Base-by-base conservation (phyloP, 1,140 invertebrate species). In the Yoshiicerus persimilis region DNA sequence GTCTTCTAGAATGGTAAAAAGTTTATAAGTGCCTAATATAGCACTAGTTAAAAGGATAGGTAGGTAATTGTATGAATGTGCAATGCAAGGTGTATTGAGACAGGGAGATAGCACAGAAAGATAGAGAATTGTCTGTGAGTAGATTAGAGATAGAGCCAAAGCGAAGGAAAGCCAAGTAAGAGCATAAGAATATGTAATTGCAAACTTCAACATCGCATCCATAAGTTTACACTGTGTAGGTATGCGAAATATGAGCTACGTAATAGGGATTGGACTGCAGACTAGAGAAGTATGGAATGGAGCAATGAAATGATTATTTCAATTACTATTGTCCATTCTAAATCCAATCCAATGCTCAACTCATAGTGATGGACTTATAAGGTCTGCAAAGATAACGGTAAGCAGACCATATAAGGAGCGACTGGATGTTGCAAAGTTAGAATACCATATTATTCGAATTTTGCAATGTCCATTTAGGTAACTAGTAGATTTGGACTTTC, bases 381-480 rank as follows among this genome's bases (percentile, higher is more conserved):
- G 75, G 75, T n/a, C 75, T 80, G 75, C 75, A 36, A 1, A 80
- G 75, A 80, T 80, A 80, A 80, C 75, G 75, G 75, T 36, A 80
- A 34, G 75, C 30, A 36, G 34, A n/a, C 75, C 75, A 80, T 80
- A 36, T 80, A 80, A 23, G 75, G 75, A 38, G 75, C 30, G 75
- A 80, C 75, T 80, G 75, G 75, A 80, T 80, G 75, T 80, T 80
- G 75, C 75, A 77, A 77, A 30, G 64, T 77, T 77, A 32, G 34
- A 80, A 80, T 80, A 38, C 34, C 75, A 36, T 80, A 80, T 56
- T 56, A 56, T n/a, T 77, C 32, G 75, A 34, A 34, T 80, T 80
- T 38, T 80, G 75, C 75, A 80, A 80, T 32, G 34, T 34, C 75
- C 75, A 20, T 80, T 34, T 80, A 36, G 75, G 32, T 38, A 80